These are phyloP conservation scores for Helicolenus hilgendorfi DNA, from an alignment of 2,797 vertebrate genomes.

Conservation along the genomic window DNA sequence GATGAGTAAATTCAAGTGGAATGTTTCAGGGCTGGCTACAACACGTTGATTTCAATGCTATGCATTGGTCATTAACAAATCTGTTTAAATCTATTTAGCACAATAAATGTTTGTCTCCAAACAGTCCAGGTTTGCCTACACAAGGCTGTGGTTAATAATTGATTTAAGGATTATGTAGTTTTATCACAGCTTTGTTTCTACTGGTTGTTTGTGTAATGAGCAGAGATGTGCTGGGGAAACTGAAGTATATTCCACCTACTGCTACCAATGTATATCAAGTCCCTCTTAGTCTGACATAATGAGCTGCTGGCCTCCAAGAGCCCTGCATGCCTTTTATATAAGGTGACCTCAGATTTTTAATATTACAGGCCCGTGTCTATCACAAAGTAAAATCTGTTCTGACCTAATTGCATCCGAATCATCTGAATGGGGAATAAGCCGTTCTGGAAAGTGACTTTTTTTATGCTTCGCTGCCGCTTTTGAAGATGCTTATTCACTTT, in stretches of 20 bases:
- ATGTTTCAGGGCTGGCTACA: not conserved
- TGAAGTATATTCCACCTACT: not conserved
- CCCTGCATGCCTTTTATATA: slow-evolving; percentile 78
- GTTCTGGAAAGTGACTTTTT: slow-evolving; percentile 72
- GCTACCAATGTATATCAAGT: not conserved
- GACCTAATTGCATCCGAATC: slow-evolving; percentile 82
- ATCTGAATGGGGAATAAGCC: slow-evolving; percentile 73
- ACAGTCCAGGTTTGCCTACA: slow-evolving; percentile 1
- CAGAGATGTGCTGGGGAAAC: not conserved
- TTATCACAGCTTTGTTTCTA: not conserved
- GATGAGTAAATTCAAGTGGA: slow-evolving; percentile 20
- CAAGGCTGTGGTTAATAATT: slow-evolving; percentile 28
- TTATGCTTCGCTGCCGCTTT: slow-evolving; percentile 76
- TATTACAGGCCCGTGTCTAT: slow-evolving; percentile 57
- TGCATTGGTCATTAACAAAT: slow-evolving; percentile 6
- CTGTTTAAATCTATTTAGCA: slow-evolving; percentile 3
- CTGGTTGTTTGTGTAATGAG: not conserved
- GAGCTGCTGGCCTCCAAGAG: slow-evolving; percentile 68
- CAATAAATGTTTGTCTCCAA: slow-evolving; percentile 4
- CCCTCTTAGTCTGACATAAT: slow-evolving; percentile 71
- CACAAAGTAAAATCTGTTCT: slow-evolving; percentile 70
- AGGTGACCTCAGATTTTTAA: slow-evolving; percentile 66
- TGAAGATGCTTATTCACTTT: slow-evolving; percentile 82
- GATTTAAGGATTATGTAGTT: not conserved
- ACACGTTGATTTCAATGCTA: slow-evolving; percentile 2